A percentile compares a stretch with the other conserved stretches of the same genome.
Evolutionary conservation across 2,888 invertebrate species (phyloP).

Genomic region (Sphaerophoria rueppellii): DNA sequence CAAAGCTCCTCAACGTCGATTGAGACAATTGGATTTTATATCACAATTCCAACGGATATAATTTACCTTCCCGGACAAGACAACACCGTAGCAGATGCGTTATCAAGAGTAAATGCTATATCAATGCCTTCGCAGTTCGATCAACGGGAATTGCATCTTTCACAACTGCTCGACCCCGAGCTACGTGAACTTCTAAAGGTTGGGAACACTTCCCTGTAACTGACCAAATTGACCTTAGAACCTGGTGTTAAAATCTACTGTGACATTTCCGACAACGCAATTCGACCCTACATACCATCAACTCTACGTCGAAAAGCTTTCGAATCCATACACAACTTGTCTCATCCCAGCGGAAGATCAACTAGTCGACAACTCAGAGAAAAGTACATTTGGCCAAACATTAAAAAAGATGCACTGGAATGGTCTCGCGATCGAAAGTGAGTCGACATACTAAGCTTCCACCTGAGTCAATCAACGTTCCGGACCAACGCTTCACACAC

Average conservation of each 20-base stretch:
- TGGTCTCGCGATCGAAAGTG: conserved; percentile 29
- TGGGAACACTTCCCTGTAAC: conserved; percentile 14
- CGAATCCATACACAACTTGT: conserved; percentile 28
- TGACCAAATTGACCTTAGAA: conserved; percentile 22
- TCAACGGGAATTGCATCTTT: conserved; percentile 10
- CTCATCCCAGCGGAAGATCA: conserved; percentile 23
- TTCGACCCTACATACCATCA: conserved; percentile 31
- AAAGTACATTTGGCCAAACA: conserved; percentile 54
- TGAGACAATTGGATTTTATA: conserved; percentile 43
- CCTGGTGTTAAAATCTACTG: conserved; percentile 6
- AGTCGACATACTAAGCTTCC: conserved; percentile 21
- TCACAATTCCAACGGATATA: conserved; percentile 44
- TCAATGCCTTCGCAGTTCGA: conserved; percentile 27
- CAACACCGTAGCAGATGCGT: conserved; percentile 49
- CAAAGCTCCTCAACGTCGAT: conserved; percentile 18
- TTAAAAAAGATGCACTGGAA: conserved; percentile 17
- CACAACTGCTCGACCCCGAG: conserved; percentile 20
- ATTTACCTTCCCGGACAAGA: conserved; percentile 29
- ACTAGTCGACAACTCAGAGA: conserved; percentile 15
- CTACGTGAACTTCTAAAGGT: conserved; percentile 16
- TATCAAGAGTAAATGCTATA: conserved; percentile 43
- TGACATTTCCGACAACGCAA: conserved; percentile 30
- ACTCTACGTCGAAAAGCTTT: conserved; percentile 41
- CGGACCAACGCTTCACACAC: conserved; percentile 27
- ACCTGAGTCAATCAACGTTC: conserved; percentile 39